These are phyloP conservation scores for Heterocephalus glaber DNA, from an alignment of 2,113 vertebrate genomes.

Conservation along the genomic window DNA sequence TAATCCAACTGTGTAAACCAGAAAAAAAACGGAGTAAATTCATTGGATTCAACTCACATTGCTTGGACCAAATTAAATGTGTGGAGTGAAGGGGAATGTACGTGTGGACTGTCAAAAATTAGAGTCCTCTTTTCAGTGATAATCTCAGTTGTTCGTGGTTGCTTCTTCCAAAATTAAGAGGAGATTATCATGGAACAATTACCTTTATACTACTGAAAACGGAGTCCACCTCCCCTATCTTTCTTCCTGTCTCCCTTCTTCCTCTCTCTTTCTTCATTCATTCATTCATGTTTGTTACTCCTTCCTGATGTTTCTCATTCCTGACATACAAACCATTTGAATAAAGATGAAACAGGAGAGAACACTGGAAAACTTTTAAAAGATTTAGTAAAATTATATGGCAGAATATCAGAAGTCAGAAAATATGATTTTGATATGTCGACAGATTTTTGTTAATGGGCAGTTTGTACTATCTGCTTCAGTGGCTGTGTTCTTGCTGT, in stretches of 20 bases:
- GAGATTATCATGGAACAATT: neutral
- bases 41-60: neutral
- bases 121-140: neutral
- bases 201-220: neutral
- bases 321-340: neutral
- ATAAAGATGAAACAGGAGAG: slow-evolving; percentile 23
- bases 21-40: neutral
- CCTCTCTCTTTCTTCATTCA: neutral
- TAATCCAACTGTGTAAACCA: neutral
- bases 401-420: slow-evolving; percentile 43
- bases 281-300: neutral
- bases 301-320: slow-evolving; percentile 6
- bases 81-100: neutral
- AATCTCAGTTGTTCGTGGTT: neutral
- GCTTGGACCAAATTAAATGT: neutral
- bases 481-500: neutral
- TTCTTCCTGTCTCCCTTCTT: no score
- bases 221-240: neutral
- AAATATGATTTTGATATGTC: slow-evolving; percentile 26
- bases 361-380: neutral
- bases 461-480: neutral
- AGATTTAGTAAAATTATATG: neutral
- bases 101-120: neutral
- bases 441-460: neutral
- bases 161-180: neutral